Evolutionary conservation across 2,113 vertebrate genomes (phyloP), one percentile per base, ranked within the genome.

Genomic region (Pithys albifrons): DNA sequence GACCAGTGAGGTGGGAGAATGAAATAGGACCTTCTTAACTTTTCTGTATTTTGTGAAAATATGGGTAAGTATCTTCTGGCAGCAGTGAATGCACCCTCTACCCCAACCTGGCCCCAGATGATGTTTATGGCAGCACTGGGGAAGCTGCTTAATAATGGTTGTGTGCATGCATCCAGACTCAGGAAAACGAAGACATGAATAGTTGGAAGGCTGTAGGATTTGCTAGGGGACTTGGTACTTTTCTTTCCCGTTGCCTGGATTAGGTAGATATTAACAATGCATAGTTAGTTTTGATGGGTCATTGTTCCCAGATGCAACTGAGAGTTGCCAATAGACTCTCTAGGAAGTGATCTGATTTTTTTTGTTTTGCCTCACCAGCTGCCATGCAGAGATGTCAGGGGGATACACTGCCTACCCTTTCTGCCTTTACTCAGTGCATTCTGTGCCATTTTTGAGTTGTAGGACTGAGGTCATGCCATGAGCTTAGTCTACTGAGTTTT

Each of bases 381-480:
- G 96, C 92, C 92, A 49, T 4, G 61, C 88, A 94, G 95, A 93
- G 94, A 96, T 98, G 97, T 97, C 95, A 98, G 91, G 95, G 95
- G 72, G 94, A 97, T 92, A 93, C 91, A 89, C 75, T 94, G 95
- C 78, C 75, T 77, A 72, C 59, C 55, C 85, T 66, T 88, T 96
- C 73, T 80, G 59, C 78, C 85, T 71, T 85, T 90, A 80, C 71
- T 80, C 78, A 0, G 2, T 66, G 86, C 72, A 88, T 90, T 86
- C 72, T 71, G 29, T 94, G 75, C 55, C 69, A 45, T 94, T 91
- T 90, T 29, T 55, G 59, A 76, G 22, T 55, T 43, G 41, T 19
- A 69, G 70, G n/a, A 43, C 45, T 73, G 74, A 80, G 64, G 57
- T 88, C 48, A 71, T 55, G 52, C 48, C 4, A 2, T 52, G 16